These are phyloP conservation scores for Chaetophractus vellerosus DNA, from an alignment of 2,797 vertebrate genomes.

Conservation along the genomic window DNA sequence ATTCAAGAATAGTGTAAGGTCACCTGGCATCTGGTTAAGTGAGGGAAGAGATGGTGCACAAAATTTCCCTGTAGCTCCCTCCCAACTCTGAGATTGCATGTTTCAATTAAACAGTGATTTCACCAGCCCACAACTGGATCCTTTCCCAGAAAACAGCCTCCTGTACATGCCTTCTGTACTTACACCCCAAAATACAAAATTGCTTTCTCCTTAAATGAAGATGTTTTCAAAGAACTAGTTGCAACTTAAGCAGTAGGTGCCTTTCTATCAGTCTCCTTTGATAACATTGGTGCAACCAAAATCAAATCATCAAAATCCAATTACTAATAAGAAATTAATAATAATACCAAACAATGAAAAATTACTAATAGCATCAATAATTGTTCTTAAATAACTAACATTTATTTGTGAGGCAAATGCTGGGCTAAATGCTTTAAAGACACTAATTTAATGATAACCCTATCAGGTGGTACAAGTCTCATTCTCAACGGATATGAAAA, in stretches of 20 bases:
- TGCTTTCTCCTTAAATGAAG: neutral
- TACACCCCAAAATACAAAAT: constrained; percentile 5
- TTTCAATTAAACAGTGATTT: constrained; percentile 45
- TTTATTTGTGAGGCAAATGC: neutral
- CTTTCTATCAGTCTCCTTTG: neutral
- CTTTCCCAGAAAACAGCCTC: constrained; percentile 44
- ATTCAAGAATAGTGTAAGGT: neutral
- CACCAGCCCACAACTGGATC: neutral
- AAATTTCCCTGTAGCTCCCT: neutral
- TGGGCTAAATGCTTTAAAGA: neutral
- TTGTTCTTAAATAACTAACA: constrained; percentile 20
- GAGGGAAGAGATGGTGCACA: neutral
- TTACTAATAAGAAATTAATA: neutral
- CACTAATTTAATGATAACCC: neutral
- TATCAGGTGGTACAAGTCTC: neutral
- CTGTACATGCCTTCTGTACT: neutral
- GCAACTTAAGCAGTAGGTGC: neutral
- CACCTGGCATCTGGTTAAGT: neutral
- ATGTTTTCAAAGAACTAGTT: neutral
- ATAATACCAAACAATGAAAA: neutral
- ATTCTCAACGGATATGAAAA: neutral
- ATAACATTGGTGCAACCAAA: neutral
- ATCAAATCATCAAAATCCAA: constrained; percentile 33
- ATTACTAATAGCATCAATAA: neutral
- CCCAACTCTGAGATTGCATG: neutral